Base-by-base conservation (phyloP, 92 coral and sea anemone species). In the Hydrozoanthus gracilis region DNA sequence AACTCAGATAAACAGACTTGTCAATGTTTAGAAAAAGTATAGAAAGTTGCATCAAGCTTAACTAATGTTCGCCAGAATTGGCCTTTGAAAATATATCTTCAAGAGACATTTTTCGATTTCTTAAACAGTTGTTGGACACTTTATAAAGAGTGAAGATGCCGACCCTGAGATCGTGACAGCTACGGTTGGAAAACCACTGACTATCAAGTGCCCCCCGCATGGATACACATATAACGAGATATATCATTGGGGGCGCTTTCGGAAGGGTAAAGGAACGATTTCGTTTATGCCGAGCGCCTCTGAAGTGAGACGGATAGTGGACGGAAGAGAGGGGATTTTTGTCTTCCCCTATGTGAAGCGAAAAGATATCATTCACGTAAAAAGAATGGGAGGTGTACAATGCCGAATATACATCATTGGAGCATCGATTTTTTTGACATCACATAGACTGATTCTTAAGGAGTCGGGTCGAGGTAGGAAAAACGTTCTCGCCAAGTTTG, bases 101-200 rank as follows among this genome's bases (percentile, higher is more conserved):
- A 2, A 27, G 39, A 27, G 39, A 27, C 39, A 27, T 27, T 27
- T 16, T 15, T 49, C 6, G 16, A 9, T 16, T 16, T 74, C 18
- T 73, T 4, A 14, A 74, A 74, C 12, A 48, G 60, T n/a, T 10
- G 27, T 74, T 49, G 79, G 62, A 8, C 4, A 5, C 44, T 74
- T 74, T n/a, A 3, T n/a, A 27, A 74, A 74, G 51, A 5, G 13
- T 18, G 79, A 74, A 46, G 15, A 74, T 50, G 44, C 79, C 0
- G 45, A 3, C 12, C 79, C 79, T 2, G 79, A 74, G 15, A 8
- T 16, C 8, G 45, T 74, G 14, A 47, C 16, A 50, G 79, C n/a
- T 13, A 74, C 44, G 18, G 79, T 74, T 8, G 79, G 79, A 10
- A 74, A 74, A 74, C 79, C 79, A 45, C 79, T 74, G 58, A 74